phyloP scores from a whole-genome alignment of 2,888 invertebrate genomes.

The Aspidiotus rigidus region DNA sequence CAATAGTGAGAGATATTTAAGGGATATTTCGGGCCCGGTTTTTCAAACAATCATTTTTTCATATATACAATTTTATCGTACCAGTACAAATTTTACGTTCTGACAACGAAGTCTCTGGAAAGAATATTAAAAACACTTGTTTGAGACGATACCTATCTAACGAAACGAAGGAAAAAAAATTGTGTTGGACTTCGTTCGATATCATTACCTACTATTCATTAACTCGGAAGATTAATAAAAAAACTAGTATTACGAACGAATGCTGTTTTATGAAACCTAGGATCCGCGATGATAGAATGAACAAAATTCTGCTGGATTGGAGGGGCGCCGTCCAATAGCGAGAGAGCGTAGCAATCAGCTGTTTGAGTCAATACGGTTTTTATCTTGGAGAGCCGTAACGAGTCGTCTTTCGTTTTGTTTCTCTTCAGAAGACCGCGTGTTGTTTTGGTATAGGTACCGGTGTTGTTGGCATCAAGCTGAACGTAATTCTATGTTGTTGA shows the following conservation, averaged over 20 bases:
- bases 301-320: constrained; percentile 17
- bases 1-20: too few species aligned
- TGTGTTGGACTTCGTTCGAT: too few species aligned
- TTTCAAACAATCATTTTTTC: too few species aligned
- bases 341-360: constrained; percentile 17
- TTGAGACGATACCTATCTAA: background rate
- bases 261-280: too few species aligned
- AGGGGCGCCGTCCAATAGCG: constrained; percentile 12
- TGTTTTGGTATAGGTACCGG: constrained; percentile 15
- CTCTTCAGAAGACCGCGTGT: constrained; percentile 24
- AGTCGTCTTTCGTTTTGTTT: constrained; percentile 5
- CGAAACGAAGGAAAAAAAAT: background rate
- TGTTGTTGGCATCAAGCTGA: constrained; percentile 5
- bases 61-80: too few species aligned
- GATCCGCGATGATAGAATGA: background rate
- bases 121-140: background rate
- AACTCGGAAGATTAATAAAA: too few species aligned
- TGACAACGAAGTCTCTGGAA: background rate
- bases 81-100: too few species aligned
- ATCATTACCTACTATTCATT: too few species aligned
- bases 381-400: constrained; percentile 5
- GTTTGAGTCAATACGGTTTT: constrained; percentile 11
- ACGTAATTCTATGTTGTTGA: background rate
- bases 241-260: too few species aligned
- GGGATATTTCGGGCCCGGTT: too few species aligned